Percentiles rank a stretch among this genome's conserved stretches.
phyloP scores from a whole-genome alignment of 1,140 invertebrate genomes.

The Propsilocerus akamusi region DNA sequence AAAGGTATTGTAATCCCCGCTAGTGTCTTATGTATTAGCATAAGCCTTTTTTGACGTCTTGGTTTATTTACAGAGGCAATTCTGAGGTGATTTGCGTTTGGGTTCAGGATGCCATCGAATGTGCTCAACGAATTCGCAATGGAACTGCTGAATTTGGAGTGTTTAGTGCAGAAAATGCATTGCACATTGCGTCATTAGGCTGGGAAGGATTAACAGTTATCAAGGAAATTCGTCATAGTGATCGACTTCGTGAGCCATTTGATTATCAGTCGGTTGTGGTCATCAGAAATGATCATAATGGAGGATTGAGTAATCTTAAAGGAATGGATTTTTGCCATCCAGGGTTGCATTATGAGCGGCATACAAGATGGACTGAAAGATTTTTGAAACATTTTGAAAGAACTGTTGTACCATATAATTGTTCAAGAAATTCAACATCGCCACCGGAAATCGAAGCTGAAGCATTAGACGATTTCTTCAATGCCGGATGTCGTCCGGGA shows the following conservation, averaged over 20 bases:
- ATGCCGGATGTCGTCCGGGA: conserved; percentile 41
- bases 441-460: conserved; percentile 33
- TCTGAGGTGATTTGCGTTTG: conserved; percentile 15
- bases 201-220: conserved; percentile 24
- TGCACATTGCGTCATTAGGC: conserved; percentile 27
- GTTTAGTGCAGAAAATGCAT: conserved; percentile 32
- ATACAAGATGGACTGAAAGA: conserved; percentile 32
- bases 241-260: conserved; percentile 26
- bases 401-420: conserved; percentile 15
- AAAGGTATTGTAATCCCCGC: neutral
- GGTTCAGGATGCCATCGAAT: conserved; percentile 28
- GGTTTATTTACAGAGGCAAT: conserved; percentile 8
- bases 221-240: conserved; percentile 25
- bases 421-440: conserved; percentile 17
- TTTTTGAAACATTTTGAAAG: conserved; percentile 37
- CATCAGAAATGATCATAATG: conserved; percentile 22
- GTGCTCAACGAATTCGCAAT: conserved; percentile 26
- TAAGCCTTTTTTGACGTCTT: too few relatives aligned
- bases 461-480: conserved; percentile 34
- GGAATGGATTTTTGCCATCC: conserved; percentile 39
- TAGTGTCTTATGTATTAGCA: too few relatives aligned
- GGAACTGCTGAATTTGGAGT: conserved; percentile 30
- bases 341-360: conserved; percentile 29
- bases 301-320: conserved; percentile 24
- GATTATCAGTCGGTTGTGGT: conserved; percentile 36